Evolutionary conservation across 2,797 vertebrate genomes (phyloP), one percentile per base, ranked within the genome.

Genomic region (Melanotaenia maccullochi): DNA sequence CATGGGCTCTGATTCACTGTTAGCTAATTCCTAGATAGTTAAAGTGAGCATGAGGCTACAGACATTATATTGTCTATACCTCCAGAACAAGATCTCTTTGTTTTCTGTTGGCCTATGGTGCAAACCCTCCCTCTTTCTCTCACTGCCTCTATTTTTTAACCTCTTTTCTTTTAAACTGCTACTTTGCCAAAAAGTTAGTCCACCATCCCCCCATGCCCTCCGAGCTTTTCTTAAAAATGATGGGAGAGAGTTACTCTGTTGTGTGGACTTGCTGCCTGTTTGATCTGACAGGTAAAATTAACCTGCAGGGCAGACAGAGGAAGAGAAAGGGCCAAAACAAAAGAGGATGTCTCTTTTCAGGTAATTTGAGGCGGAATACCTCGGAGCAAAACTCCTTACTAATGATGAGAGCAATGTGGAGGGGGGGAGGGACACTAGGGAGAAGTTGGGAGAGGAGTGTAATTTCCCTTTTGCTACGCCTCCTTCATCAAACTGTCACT

Each of bases 211-310:
- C 32, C 32, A 33, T 6, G 7, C 44, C 33, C 22, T 18, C 44
- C 1, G 24, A 22, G 22, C 1, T 28, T 61, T 64, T 71, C 24
- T 67, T 65, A 30, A 76, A 65, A 60, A 40, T 65, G 40, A 68
- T 52, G 24, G 51, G 32, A 74, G 49, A 80, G 73, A 61, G 72
- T 71, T 40, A 40, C 42, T 38, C 66, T 58, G 71, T 71, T 86
- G 85, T 90, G 85, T 75, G 64, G 87, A 85, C 74, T 71, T 90
- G 87, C 75, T 85, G 76, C 81, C 77, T 88, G 87, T 95, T 93
- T 95, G 93, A 95, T 94, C 90, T 94, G 93, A 92, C 93, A 93
- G 88, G 86, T 87, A 93, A 89, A 94, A 94, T 93, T 91, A 93
- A 91, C 90, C 94, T 73, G 57, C 38, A 30, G 87, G 94, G 87